Evolutionary conservation across 2,888 invertebrate genomes (phyloP).

Genomic region (Eristalinus aeneus): DNA sequence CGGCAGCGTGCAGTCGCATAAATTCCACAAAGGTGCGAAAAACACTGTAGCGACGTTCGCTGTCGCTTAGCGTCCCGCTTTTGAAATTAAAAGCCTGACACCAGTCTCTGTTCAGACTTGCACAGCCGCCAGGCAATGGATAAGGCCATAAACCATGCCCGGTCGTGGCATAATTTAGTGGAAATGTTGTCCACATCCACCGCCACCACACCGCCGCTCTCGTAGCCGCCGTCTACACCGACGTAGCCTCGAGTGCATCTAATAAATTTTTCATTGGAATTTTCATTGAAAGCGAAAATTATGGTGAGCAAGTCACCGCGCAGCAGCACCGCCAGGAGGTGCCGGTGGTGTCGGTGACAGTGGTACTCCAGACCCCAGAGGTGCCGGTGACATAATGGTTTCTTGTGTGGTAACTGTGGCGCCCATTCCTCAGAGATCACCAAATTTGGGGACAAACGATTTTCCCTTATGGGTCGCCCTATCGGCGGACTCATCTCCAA

Average conservation of each 20-base stretch:
- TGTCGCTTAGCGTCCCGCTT: slow-evolving; percentile 68
- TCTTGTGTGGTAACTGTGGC: slow-evolving; percentile 45
- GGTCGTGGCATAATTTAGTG: slow-evolving; percentile 70
- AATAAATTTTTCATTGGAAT: slow-evolving; percentile 68
- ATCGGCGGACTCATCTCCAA: slow-evolving; percentile 53
- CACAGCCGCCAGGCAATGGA: slow-evolving; percentile 23
- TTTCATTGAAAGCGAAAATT: slow-evolving; percentile 67
- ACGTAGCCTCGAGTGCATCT: slow-evolving; percentile 42
- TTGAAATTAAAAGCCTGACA: slow-evolving; percentile 66
- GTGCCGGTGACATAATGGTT: slow-evolving; percentile 53
- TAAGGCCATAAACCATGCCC: slow-evolving; percentile 67
- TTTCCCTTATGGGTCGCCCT: slow-evolving; percentile 22
- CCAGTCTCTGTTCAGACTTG: slow-evolving; percentile 17
- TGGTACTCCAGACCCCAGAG: not conserved
- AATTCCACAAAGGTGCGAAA: slow-evolving; percentile 69
- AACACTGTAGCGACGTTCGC: slow-evolving; percentile 69
- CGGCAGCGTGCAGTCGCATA: slow-evolving; percentile 65
- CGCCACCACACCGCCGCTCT: not conserved
- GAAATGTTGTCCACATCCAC: slow-evolving; percentile 56
- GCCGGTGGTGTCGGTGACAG: not conserved
- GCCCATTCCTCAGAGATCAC: slow-evolving; percentile 15
- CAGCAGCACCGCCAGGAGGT: not conserved
- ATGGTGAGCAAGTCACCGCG: slow-evolving; percentile 25
- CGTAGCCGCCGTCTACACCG: not conserved
- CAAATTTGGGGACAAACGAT: slow-evolving; percentile 51